Conservation (phyloP, 1,140 invertebrate genomes). For the Eurytemora carolleeae region DNA sequence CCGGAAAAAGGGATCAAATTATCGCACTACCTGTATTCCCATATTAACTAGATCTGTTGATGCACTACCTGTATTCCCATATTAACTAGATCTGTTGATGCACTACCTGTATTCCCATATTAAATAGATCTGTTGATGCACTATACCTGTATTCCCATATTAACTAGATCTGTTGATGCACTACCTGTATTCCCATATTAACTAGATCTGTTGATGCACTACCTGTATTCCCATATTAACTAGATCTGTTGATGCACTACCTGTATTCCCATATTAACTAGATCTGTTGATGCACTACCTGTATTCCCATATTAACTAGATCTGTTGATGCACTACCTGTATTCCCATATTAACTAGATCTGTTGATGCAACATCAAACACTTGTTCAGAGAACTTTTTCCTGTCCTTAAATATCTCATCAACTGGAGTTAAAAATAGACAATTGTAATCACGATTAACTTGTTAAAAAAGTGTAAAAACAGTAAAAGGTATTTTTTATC, state of each 20-base stretch:
- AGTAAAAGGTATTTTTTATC: no score
- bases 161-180: not conserved
- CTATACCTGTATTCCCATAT: not conserved
- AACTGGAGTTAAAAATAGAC: no score
- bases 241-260: not conserved
- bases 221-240: not conserved
- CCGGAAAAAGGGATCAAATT: no score
- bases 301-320: not conserved
- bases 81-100: no score
- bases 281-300: not conserved
- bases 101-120: no score
- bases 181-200: not conserved
- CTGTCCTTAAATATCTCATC: slow-evolving; percentile 32
- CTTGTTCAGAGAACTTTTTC: slow-evolving; percentile 30
- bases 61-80: no score
- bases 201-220: not conserved
- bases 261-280: not conserved
- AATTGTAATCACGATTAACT: no score
- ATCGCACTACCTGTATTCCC: no score
- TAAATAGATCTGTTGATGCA: no score
- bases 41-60: no score
- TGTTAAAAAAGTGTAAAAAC: no score
- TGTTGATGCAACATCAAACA: slow-evolving; percentile 29
- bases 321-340: not conserved
- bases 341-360: slow-evolving; percentile 31